A percentile compares a stretch with the other conserved stretches of the same genome.
Conservation (phyloP, 2,797 vertebrate genomes). For the Anguilla anguilla region DNA sequence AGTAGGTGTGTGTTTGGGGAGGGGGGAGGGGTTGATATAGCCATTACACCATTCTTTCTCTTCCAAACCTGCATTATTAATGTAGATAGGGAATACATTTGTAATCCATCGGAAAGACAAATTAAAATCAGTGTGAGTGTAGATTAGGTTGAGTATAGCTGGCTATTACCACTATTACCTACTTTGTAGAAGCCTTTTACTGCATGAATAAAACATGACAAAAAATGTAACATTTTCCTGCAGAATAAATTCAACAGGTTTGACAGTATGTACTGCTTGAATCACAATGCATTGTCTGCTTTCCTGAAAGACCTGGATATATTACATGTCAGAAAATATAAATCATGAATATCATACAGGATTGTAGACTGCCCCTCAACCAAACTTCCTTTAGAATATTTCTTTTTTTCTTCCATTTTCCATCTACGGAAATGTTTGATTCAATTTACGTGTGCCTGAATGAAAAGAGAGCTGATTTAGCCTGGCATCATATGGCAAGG, state of each 20-base stretch:
- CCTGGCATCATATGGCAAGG: background rate
- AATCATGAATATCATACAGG: background rate
- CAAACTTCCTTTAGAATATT: background rate
- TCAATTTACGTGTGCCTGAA: background rate
- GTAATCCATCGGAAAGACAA: conserved; percentile 22
- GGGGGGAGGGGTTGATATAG: background rate
- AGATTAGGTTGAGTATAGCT: conserved; percentile 14
- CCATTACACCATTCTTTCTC: background rate
- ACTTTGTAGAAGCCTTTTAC: conserved; percentile 15
- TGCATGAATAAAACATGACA: conserved; percentile 16
- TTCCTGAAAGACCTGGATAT: background rate
- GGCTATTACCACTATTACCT: conserved; percentile 18
- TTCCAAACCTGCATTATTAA: conserved; percentile 8
- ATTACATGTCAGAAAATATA: background rate
- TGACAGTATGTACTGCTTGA: background rate
- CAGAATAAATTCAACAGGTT: background rate
- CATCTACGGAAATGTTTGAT: background rate
- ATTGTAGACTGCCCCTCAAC: background rate
- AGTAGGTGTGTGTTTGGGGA: background rate
- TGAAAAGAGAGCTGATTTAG: background rate
- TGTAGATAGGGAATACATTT: conserved; percentile 13
- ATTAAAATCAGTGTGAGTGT: conserved; percentile 14
- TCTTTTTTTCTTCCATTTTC: background rate
- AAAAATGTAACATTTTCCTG: background rate
- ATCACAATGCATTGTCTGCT: background rate